A percentile compares a stretch with the other conserved stretches of the same genome.
Conservation (phyloP, 2,888 invertebrate species). For the Holacanthella duospinosa region DNA sequence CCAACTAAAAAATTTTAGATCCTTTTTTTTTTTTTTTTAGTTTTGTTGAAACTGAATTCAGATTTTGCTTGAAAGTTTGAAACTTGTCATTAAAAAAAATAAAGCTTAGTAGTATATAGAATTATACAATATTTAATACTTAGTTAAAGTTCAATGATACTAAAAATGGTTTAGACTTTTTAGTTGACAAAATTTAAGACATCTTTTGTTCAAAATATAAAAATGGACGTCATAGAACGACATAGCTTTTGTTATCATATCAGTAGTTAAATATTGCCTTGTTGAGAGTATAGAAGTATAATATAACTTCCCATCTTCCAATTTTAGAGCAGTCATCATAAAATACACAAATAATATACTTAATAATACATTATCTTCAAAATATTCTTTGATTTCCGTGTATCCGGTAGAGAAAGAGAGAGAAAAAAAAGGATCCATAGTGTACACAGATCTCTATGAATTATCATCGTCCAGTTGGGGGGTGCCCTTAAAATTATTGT, state of each 20-base stretch:
- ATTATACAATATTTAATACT: too few species aligned
- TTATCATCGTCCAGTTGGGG: neutral
- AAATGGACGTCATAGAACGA: neutral
- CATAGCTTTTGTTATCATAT: neutral
- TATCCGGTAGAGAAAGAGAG: constrained; percentile 12
- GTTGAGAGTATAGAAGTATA: too few species aligned
- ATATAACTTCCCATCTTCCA: neutral
- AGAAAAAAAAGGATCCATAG: neutral
- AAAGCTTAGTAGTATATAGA: neutral
- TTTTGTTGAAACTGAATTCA: neutral
- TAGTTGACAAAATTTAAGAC: neutral
- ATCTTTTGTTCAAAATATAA: neutral
- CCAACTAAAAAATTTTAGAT: neutral
- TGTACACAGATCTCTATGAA: neutral
- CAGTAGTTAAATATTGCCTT: neutral
- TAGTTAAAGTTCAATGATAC: neutral
- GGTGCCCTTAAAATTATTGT: neutral
- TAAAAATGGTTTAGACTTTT: neutral
- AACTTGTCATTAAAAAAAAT: neutral
- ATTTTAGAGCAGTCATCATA: neutral
- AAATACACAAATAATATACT: neutral
- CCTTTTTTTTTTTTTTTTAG: neutral
- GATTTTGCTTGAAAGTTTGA: too few species aligned
- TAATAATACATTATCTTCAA: neutral
- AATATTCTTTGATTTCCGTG: constrained; percentile 24